Conservation (phyloP, 2,113 vertebrate genomes). For the Paedocypris sp. region DNA sequence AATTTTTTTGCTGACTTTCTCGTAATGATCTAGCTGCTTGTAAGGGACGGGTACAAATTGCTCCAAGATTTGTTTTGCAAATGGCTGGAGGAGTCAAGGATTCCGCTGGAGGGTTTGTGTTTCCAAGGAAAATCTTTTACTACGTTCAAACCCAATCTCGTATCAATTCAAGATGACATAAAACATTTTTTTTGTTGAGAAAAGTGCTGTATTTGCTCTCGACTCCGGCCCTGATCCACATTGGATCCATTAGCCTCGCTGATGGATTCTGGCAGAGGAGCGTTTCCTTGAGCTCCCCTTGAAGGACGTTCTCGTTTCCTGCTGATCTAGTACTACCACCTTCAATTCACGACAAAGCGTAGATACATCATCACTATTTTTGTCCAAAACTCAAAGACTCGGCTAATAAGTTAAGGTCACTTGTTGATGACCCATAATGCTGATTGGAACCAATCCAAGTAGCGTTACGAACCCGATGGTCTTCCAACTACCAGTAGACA, state of each 20-base stretch:
- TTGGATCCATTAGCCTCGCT: constrained; percentile 28
- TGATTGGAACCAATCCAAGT: constrained; percentile 5
- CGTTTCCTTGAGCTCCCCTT: constrained; percentile 58
- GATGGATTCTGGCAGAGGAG: constrained; percentile 50
- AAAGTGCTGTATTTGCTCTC: too few relatives aligned
- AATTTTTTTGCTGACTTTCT: constrained; percentile 52
- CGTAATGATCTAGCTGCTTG: constrained; percentile 53
- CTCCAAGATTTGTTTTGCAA: constrained; percentile 55
- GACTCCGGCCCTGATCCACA: constrained; percentile 40
- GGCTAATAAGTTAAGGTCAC: constrained; percentile 13
- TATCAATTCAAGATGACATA: too few relatives aligned
- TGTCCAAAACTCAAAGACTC: neutral
- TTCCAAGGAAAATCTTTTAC: too few relatives aligned
- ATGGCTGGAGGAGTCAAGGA: too few relatives aligned
- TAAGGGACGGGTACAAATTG: constrained; percentile 60
- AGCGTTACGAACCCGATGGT: too few relatives aligned
- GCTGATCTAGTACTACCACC: neutral
- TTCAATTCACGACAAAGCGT: constrained; percentile 27
- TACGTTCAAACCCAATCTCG: too few relatives aligned
- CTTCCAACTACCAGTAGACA: too few relatives aligned
- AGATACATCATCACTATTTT: constrained; percentile 23
- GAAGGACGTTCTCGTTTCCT: constrained; percentile 51
- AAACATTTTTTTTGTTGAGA: too few relatives aligned
- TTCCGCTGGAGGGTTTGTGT: too few relatives aligned
- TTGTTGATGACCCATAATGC: constrained; percentile 12